Percentiles rank a stretch among this genome's conserved stretches.
These are phyloP conservation scores for Tolypeutes matacus DNA, from an alignment of 2,797 vertebrate genomes.

Conservation along the genomic window DNA sequence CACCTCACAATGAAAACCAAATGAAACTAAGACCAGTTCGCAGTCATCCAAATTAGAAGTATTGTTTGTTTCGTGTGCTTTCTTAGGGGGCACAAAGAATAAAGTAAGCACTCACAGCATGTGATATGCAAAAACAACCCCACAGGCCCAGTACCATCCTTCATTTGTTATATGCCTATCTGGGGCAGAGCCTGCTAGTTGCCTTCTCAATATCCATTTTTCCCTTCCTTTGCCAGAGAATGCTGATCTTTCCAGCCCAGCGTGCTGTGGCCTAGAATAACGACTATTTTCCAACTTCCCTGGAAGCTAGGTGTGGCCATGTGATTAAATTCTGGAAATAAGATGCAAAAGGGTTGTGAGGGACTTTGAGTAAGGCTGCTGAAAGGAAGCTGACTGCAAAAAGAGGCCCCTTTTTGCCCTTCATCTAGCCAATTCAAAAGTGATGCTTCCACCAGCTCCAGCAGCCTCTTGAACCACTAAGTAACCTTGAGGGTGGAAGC, in stretches of 20 bases:
- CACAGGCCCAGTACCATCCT: background rate
- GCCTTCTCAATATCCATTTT: background rate
- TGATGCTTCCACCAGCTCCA: background rate
- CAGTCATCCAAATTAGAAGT: slow-evolving; percentile 23
- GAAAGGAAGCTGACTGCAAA: background rate
- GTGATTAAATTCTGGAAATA: background rate
- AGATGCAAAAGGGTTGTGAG: background rate
- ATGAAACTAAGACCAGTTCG: background rate
- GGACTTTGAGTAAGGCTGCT: background rate
- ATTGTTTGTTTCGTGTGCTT: background rate
- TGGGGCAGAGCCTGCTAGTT: background rate
- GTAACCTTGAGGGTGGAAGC: background rate
- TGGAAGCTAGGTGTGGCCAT: background rate
- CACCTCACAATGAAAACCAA: background rate
- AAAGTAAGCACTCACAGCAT: background rate
- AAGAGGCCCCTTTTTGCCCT: background rate
- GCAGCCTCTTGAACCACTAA: background rate
- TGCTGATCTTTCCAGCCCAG: background rate
- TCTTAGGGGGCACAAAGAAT: slow-evolving; percentile 54
- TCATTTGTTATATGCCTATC: background rate
- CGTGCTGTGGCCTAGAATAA: background rate
- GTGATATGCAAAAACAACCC: background rate
- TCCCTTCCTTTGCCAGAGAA: background rate
- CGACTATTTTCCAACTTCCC: background rate
- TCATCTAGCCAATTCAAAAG: background rate